Conservation (phyloP, 2,888 invertebrate species). For the Sclerodermus sp. region DNA sequence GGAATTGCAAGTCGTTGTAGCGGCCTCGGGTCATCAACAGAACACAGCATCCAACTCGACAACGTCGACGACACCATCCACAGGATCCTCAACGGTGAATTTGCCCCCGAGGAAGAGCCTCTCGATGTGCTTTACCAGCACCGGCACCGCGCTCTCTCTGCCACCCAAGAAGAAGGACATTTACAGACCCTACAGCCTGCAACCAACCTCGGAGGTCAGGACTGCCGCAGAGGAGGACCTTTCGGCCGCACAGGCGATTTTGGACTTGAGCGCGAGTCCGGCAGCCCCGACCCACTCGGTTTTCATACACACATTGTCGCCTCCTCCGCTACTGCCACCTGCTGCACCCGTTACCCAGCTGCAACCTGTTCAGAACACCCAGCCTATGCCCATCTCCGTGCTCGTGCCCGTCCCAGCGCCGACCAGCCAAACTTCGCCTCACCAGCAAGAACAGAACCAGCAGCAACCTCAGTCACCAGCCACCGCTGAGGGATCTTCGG, state of each 20-base stretch:
- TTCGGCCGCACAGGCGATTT: slow-evolving; percentile 85
- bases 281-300: slow-evolving; percentile 59
- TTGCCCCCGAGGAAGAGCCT: slow-evolving; percentile 63
- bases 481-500: slow-evolving; percentile 38
- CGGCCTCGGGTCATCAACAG: no score
- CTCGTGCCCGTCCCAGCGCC: slow-evolving; percentile 46
- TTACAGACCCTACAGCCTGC: slow-evolving; percentile 79
- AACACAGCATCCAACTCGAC: slow-evolving; percentile 2
- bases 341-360: not conserved
- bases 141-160: slow-evolving; percentile 78
- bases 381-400: slow-evolving; percentile 49
- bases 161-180: slow-evolving; percentile 92
- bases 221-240: slow-evolving; percentile 79
- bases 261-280: slow-evolving; percentile 85
- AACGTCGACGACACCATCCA: slow-evolving; percentile 53
- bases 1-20: slow-evolving; percentile 18
- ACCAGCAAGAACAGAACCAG: slow-evolving; percentile 32
- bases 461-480: slow-evolving; percentile 45
- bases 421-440: slow-evolving; percentile 25
- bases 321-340: slow-evolving; percentile 61
- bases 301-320: slow-evolving; percentile 61
- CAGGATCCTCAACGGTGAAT: slow-evolving; percentile 29
- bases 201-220: slow-evolving; percentile 60
- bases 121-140: slow-evolving; percentile 84
- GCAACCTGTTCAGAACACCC: slow-evolving; percentile 23